A percentile compares a stretch with the other conserved stretches of the same genome.
Conservation (phyloP, 2,113 vertebrate genomes). For the Bathybates hornii region DNA sequence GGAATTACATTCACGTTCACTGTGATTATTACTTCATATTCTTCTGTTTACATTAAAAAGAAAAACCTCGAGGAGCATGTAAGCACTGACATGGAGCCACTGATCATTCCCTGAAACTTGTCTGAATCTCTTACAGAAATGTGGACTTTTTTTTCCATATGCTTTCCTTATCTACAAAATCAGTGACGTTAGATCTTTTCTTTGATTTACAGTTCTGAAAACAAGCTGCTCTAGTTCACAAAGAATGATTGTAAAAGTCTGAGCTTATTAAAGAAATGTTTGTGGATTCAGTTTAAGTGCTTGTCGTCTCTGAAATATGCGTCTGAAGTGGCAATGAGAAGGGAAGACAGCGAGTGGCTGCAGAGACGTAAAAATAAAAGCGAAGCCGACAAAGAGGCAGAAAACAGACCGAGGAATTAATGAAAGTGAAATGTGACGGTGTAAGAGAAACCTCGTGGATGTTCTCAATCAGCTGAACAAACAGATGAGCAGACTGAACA, state of each 20-base stretch:
- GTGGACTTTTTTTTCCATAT: neutral
- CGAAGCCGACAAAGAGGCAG: neutral
- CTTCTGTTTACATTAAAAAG: neutral
- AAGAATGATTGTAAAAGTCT: neutral
- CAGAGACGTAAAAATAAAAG: neutral
- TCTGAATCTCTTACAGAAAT: neutral
- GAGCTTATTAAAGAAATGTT: neutral
- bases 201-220: neutral
- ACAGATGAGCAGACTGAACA: neutral
- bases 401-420: neutral
- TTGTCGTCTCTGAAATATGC: neutral
- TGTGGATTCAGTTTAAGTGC: neutral
- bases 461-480: slow-evolving; percentile 9
- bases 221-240: neutral
- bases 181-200: neutral
- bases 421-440: slow-evolving; percentile 8
- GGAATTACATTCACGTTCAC: neutral
- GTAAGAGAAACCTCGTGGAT: neutral
- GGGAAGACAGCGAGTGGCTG: neutral
- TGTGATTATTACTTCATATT: neutral
- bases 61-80: neutral
- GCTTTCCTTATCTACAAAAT: neutral
- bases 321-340: neutral
- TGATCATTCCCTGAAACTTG: neutral
- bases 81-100: neutral